Evolutionary conservation across 2,888 invertebrate genomes (phyloP).

Genomic region (Cremastinae sp.): DNA sequence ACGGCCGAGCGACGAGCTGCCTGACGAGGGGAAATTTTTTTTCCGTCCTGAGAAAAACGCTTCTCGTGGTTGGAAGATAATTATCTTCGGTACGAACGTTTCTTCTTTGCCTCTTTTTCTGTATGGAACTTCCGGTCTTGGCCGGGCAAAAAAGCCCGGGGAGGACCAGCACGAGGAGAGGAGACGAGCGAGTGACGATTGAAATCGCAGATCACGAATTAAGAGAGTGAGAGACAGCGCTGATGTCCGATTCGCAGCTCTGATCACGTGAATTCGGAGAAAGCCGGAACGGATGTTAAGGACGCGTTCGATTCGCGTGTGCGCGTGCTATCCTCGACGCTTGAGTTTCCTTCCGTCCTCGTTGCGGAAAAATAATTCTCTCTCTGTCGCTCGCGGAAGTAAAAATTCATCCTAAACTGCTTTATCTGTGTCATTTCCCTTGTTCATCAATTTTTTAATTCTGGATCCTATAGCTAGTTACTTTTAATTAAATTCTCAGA

Average conservation of each 20-base stretch:
- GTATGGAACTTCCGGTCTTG: constrained; percentile 34
- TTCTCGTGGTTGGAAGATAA: neutral
- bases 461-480: no score
- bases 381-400: neutral
- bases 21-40: neutral
- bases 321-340: constrained; percentile 26
- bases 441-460: no score
- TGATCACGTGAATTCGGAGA: constrained; percentile 63
- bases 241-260: constrained; percentile 48
- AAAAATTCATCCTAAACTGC: constrained; percentile 13
- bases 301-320: constrained; percentile 32
- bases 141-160: constrained; percentile 19
- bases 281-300: constrained; percentile 60
- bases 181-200: constrained; percentile 40
- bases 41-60: neutral
- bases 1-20: neutral
- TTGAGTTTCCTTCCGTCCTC: constrained; percentile 44
- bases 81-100: constrained; percentile 1
- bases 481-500: no score
- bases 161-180: constrained; percentile 5
- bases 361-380: neutral
- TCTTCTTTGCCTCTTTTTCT: constrained; percentile 3
- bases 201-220: constrained; percentile 63
- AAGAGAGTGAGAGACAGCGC: constrained; percentile 7
- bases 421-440: no score